A percentile compares a stretch with the other conserved stretches of the same genome.
Evolutionary conservation across 1,140 invertebrate species (phyloP).

Genomic region (Drosophila nikananu): DNA sequence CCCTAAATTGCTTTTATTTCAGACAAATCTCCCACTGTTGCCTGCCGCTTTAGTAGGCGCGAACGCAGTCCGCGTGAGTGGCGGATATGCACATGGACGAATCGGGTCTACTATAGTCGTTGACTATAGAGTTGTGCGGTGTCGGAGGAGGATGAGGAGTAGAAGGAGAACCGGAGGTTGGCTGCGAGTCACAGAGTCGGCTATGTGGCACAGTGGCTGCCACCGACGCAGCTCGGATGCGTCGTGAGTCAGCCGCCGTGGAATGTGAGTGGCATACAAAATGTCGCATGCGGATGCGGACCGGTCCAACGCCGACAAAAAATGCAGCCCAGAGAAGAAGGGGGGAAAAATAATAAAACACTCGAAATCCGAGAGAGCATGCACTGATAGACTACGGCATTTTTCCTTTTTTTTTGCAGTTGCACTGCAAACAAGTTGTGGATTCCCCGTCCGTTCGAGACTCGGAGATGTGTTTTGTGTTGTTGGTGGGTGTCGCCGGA

Average conservation of each 20-base stretch:
- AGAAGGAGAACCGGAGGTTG: constrained; percentile 1
- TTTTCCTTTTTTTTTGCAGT: constrained; percentile 8
- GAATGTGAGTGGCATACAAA: constrained; percentile 83
- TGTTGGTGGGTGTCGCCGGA: constrained; percentile 32
- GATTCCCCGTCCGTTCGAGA: neutral
- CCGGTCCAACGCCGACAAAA: constrained; percentile 61
- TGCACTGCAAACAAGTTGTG: constrained; percentile 68
- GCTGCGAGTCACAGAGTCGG: constrained; percentile 24
- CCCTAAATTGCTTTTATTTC: no score
- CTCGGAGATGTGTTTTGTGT: constrained; percentile 1
- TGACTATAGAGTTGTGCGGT: constrained; percentile 1
- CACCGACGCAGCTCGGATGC: constrained; percentile 41
- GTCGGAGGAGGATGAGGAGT: neutral
- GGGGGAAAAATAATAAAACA: constrained; percentile 33
- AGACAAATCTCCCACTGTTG: neutral
- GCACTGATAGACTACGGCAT: constrained; percentile 53
- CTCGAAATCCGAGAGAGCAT: constrained; percentile 26
- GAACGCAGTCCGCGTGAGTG: constrained; percentile 55
- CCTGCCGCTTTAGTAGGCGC: constrained; percentile 52
- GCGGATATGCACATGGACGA: constrained; percentile 74
- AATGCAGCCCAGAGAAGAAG: constrained; percentile 25
- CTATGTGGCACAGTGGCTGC: constrained; percentile 34
- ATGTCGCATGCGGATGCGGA: constrained; percentile 69
- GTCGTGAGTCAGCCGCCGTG: constrained; percentile 67
- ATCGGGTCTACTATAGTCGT: constrained; percentile 16